Base-by-base conservation (phyloP, 2,888 invertebrate species). In the Eueremaeus valkanovi region DNA sequence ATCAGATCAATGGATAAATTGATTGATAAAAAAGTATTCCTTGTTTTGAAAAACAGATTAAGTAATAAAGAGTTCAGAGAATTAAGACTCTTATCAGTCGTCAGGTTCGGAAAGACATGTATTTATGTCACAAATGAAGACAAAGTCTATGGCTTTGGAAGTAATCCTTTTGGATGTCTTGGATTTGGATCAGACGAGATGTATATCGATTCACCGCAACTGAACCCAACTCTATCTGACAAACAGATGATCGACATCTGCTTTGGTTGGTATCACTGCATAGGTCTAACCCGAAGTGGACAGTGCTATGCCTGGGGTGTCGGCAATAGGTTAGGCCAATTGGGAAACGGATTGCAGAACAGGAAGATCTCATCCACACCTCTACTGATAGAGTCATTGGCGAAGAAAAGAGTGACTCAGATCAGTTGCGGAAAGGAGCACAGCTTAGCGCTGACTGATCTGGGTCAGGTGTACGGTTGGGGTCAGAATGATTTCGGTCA, bases 301-400 rank as follows among this genome's bases (percentile, higher is more conserved):
- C 55, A 24, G 55, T 55, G 55, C 27, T 55, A 55, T 55, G 21
- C 55, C 21, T 55, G 55, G 55, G 55, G 55, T 27, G 21, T n/a
- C n/a, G n/a, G 24, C 3, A 55, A 55, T 18, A 3, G 5, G 5
- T 27, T 55, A 1, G 55, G 55, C 3, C 55, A 55, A 13, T 55
- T 55, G 55, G 55, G 55, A 24, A 55, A 24, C 27, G 55, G 55
- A 21, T 27, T 24, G n/a, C n/a, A n/a, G n/a, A n/a, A n/a, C 27
- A 9, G 5, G 5, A 24, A 55, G 21, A 3, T 5, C 16, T 18
- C 3, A 8, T 8, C 9, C 3, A 45, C 45, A 18, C 45, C 45
- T 11, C 9, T 11, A 36, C 36, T 36, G 36, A 36, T 36, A 5
- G 11, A 36, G 27, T 21, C 24, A 24, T 55, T 55, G 27, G 24